Base-by-base conservation (phyloP, 2,113 vertebrate species). In the Corythornis cristatus region DNA sequence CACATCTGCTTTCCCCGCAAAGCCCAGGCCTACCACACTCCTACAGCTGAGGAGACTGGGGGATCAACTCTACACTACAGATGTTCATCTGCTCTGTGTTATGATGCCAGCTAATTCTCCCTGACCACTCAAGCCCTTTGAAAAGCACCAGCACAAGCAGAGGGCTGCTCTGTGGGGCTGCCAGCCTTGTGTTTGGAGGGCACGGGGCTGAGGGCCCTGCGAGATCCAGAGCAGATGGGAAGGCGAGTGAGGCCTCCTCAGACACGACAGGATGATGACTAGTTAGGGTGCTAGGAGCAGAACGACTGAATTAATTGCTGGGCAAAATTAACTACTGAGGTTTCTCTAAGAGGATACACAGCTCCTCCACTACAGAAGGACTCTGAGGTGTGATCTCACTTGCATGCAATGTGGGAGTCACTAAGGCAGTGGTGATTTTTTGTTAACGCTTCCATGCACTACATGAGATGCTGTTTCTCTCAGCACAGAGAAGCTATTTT, bases 191-290 rank as follows among this genome's bases (percentile, higher is more conserved):
- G 45, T 15, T 56, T 3, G 29, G 28, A 51, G 54, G 15, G 35
- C 8, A 5, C 1, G 3, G 0, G 2, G 9, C 64, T 4, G 9
- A 48, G 57, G 62, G 67, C 53, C 23, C 57, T 6, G 11, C 1
- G 12, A 0, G 0, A 14, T 42, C 4, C 2, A 2, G 28, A 72
- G 57, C 15, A 18, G 26, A 31, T 4, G 10, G 33, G 43, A 56
- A 81, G 28, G 53, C 61, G 45, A 1, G 2, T 26, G 67, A 58
- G 45, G 21, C 15, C 54, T 16, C 9, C 45, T 45, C 31, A 29
- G 58, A 70, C 0, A 0, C 51, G 79, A 75, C 23, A 42, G 35
- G 25, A 22, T 43, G 66, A 50, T 48, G 66, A 48, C 43, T 23
- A n/a, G 25, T 17, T 28, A 43, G 35, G n/a, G 5, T 37, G 51